Evolutionary conservation across 2,113 vertebrate species (phyloP), one percentile per base, ranked within the genome.

Genomic region (Cololabis saira): DNA sequence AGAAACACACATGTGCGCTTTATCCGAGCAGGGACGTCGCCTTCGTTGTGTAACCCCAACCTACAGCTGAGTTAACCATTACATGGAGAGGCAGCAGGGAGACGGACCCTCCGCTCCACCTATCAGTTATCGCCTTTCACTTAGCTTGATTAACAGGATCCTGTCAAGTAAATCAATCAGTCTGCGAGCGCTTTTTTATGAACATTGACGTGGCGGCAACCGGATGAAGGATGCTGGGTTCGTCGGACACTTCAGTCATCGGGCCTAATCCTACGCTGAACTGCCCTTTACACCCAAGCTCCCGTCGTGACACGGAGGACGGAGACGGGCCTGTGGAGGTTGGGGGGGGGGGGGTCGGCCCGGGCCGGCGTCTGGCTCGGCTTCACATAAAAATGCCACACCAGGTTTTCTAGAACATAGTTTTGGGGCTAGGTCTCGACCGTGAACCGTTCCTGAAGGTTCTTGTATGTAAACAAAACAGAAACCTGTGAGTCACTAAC

Each of bases 81-180:
- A 71, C 79, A 61, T 44, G 50, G 42, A 51, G 40, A 70, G 56
- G 33, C 33, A n/a, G 30, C 10, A 30, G 12, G 52, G 61, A 15
- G 30, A 41, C 53, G 27, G 13, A 18, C 51, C 57, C 41, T 44
- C 27, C 33, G 17, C n/a, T 40, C 45, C 63, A 62, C 67, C 49
- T 56, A 40, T 71, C 64, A 68, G 69, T 79, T 70, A 62, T 53
- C 33, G 73, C 82, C 84, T 72, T 78, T 81, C 76, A 88, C 90
- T 88, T 72, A 86, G 76, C 83, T 78, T 79, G 85, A 89, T 90
- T 81, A 88, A 72, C 73, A 69, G 42, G 37, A 67, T 24, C 10
- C 44, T 40, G 80, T 82, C 67, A 15, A 65, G 52, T 74, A 74
- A 84, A 65, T 84, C 81, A 56, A 63, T 65, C 67, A 54, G 81